Conservation (phyloP, 1,140 invertebrate genomes). For the Papilio polytes region DNA sequence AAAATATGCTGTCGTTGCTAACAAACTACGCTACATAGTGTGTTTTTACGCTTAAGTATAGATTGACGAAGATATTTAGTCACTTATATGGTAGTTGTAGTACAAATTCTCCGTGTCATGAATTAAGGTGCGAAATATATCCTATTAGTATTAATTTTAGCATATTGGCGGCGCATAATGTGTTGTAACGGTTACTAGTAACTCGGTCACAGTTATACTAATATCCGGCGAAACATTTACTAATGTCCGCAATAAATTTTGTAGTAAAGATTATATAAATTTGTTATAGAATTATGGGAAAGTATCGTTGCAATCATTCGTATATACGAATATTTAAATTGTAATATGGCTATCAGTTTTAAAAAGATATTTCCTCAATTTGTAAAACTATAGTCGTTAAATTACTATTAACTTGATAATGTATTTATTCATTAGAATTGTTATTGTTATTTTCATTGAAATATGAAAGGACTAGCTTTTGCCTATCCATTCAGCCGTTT, state of each 20-base stretch:
- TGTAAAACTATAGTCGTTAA: not conserved
- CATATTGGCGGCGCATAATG: not conserved
- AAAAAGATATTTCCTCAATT: not conserved
- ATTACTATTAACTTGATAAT: not conserved
- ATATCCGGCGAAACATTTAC: conserved; percentile 23
- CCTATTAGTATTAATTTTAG: conserved; percentile 17
- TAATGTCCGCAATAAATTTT: conserved; percentile 26
- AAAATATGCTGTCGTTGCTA: no score
- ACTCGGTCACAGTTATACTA: conserved; percentile 32
- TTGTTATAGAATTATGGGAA: conserved; percentile 1
- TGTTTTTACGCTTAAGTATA: no score
- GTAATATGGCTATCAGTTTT: not conserved
- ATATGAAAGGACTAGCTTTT: not conserved
- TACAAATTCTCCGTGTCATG: not conserved
- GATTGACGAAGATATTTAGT: no score
- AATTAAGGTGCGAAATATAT: conserved; percentile 14
- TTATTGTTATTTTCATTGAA: not conserved
- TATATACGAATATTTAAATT: not conserved
- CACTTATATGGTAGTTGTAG: not conserved
- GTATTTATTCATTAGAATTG: not conserved
- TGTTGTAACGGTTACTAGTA: conserved; percentile 23
- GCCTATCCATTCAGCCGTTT: no score
- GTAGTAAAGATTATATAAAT: conserved; percentile 8
- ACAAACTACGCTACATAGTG: no score
- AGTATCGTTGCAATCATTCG: not conserved